Evolutionary conservation across 2,797 vertebrate genomes (phyloP).

Genomic region (Spondyliosoma cantharus): DNA sequence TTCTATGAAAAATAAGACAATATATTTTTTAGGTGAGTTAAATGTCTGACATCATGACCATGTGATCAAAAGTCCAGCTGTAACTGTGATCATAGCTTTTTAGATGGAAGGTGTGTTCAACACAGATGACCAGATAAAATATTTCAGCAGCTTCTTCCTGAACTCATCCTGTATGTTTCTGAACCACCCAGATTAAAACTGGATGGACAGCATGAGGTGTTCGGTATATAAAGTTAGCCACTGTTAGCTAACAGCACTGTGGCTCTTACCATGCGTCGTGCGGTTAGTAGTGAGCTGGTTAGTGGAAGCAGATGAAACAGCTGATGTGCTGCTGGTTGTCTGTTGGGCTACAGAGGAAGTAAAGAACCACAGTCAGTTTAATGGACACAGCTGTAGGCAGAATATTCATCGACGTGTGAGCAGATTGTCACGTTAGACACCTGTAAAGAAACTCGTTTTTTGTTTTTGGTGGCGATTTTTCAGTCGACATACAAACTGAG

Average conservation of each 20-base stretch:
- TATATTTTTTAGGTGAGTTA: neutral
- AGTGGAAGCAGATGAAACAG: slow-evolving; percentile 63
- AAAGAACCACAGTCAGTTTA: slow-evolving; percentile 54
- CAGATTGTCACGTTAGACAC: neutral
- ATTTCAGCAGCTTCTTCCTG: too few species aligned
- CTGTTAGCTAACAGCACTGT: neutral
- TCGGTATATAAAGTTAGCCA: neutral
- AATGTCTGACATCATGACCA: neutral
- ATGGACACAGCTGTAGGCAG: slow-evolving; percentile 7
- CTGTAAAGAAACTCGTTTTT: neutral
- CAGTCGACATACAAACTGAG: neutral
- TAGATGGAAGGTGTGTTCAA: neutral
- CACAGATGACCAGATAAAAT: too few species aligned
- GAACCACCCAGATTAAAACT: neutral
- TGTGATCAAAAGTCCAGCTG: neutral
- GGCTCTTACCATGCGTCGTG: slow-evolving; percentile 70
- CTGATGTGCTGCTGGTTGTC: slow-evolving; percentile 51
- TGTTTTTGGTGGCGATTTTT: too few species aligned
- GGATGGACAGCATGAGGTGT: neutral
- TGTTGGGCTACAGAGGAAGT: slow-evolving; percentile 61
- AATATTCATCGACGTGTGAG: neutral
- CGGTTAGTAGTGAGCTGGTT: slow-evolving; percentile 74
- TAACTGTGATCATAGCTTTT: neutral
- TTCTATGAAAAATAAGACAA: neutral
- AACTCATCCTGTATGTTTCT: neutral